Base-by-base conservation (phyloP, 2,888 invertebrate genomes). In the Drosophila merina region DNA sequence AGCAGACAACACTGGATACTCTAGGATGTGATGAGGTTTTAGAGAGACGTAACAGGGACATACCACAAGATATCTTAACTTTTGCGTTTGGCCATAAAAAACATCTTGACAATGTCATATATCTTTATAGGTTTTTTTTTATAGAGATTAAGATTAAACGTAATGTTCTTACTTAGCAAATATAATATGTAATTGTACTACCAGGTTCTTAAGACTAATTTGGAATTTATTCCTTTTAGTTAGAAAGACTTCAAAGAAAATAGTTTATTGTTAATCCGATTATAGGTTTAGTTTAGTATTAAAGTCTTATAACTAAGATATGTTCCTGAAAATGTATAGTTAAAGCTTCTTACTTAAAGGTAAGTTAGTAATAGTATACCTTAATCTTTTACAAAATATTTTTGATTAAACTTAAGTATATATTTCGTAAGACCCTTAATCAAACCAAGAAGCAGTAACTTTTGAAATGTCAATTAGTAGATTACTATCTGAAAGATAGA, bases 1-100 rank as follows among this genome's bases (percentile, higher is more conserved):
- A 25, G 38, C 51, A 14, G 10, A 8, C 62, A 51, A 51, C 44
- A 1, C 6, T n/a, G 38, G 45, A 45, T 62, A 47, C 63, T 10
- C 9, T 40, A 14, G 1, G 14, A 47, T 26, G 26, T 45, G 8
- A 14, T 10, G 6, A 0, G 4, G n/a, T n/a, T 38, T 28, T 2
- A 0, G 28, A 6, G 1, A 28, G 1, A 28, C 5, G 28, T 28
- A 28, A 20, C 20, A 20, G 1, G 20, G 20, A 20, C 20, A 20
- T 20, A 20, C 20, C 20, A 20, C 1, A 20, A 1, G 20, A 20
- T 20, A 20, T 1, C 14, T 14, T 14, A 14, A 14, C 14, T 14
- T 14, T 14, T 14, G 1, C 14, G 14, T 14, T 28, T 0, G 28
- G 36, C 36, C n/a, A 6, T 36, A 12, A 2, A n/a, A 33, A 10